These are phyloP conservation scores for Ophraella communa DNA, from an alignment of 2,888 invertebrate genomes.

Conservation along the genomic window DNA sequence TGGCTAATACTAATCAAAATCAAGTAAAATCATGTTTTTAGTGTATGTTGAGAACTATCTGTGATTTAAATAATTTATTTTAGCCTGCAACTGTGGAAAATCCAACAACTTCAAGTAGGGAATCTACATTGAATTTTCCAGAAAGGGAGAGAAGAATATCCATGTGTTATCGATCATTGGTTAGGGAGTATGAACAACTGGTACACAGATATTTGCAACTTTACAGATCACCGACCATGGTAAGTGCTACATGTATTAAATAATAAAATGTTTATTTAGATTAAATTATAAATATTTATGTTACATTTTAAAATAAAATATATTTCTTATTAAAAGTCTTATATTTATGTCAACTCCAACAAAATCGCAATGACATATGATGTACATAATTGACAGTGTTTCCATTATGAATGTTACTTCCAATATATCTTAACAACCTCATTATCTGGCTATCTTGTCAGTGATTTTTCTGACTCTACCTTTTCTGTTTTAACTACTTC, in stretches of 20 bases:
- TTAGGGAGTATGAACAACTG: constrained; percentile 62
- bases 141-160: constrained; percentile 62
- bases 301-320: too few species aligned
- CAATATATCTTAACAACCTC: too few species aligned
- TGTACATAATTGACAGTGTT: too few species aligned
- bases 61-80: constrained; percentile 10
- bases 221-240: constrained; percentile 60
- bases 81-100: constrained; percentile 32
- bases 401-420: too few species aligned
- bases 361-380: too few species aligned
- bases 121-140: constrained; percentile 48
- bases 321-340: too few species aligned
- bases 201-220: constrained; percentile 62
- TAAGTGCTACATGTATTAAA: constrained; percentile 42
- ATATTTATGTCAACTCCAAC: too few species aligned
- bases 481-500: too few species aligned
- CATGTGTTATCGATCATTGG: constrained; percentile 60
- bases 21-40: constrained; percentile 7
- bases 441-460: too few species aligned
- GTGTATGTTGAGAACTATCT: background rate
- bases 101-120: constrained; percentile 28
- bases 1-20: constrained; percentile 35
- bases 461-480: too few species aligned
- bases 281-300: too few species aligned
- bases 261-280: background rate